A percentile compares a stretch with the other conserved stretches of the same genome.
These are phyloP conservation scores for Aptenodytes patagonicus DNA, from an alignment of 2,113 vertebrate species.

Conservation along the genomic window DNA sequence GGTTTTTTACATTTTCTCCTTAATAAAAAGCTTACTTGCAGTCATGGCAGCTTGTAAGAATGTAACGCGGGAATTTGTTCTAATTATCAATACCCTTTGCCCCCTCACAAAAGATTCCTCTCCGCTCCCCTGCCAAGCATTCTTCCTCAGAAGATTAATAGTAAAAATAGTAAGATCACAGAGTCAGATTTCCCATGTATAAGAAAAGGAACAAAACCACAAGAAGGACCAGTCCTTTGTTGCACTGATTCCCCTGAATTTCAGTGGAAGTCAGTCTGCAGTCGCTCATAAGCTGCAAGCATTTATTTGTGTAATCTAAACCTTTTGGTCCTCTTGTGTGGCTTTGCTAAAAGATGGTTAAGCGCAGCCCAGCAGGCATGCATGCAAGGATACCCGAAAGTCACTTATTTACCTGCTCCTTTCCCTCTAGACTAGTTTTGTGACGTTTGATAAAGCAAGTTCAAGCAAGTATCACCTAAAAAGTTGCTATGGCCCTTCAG, in stretches of 20 bases:
- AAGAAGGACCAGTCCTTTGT: not conserved
- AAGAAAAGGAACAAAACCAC: not conserved
- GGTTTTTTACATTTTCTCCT: not conserved
- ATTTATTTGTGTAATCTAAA: not conserved
- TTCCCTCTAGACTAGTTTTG: not conserved
- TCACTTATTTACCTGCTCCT: not conserved
- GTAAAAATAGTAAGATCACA: not conserved
- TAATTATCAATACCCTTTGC: not conserved
- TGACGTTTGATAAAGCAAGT: not conserved
- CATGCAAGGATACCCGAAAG: not conserved
- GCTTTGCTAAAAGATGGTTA: not conserved
- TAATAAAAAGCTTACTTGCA: not conserved
- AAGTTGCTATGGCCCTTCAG: not conserved
- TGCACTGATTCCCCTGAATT: not conserved
- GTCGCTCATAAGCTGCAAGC: not conserved
- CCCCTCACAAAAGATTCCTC: not conserved
- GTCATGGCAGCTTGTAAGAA: not conserved
- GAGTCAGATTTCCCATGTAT: not conserved
- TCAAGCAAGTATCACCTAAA: not conserved
- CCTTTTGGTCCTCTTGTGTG: not conserved
- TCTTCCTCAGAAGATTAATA: not conserved
- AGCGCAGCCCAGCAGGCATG: not conserved
- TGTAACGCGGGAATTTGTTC: not conserved
- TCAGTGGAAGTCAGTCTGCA: not conserved
- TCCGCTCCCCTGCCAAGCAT: not conserved